Percentiles rank a stretch among this genome's conserved stretches.
These are phyloP conservation scores for Catagonus wagneri DNA, from an alignment of 2,113 vertebrate species.

Conservation along the genomic window DNA sequence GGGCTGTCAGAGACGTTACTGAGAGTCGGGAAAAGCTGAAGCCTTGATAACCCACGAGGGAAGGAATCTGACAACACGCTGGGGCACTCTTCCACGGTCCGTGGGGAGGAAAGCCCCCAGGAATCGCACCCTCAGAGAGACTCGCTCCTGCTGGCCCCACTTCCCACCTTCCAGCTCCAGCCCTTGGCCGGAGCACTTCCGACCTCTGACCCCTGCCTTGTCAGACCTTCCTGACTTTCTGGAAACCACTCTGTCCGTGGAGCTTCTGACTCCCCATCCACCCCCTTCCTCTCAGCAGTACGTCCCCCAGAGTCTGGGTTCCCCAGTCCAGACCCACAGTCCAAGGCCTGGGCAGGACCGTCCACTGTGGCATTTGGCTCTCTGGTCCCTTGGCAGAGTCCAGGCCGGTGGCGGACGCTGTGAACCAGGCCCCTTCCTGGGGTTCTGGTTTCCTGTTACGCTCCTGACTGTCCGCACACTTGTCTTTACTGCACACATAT, in stretches of 20 bases:
- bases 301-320: background rate
- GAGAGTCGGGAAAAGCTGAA: background rate
- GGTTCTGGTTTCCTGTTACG: background rate
- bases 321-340: background rate
- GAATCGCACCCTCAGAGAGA: background rate
- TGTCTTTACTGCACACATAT: background rate
- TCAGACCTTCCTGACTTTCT: background rate
- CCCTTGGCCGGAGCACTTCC: background rate
- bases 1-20: background rate
- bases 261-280: too few species aligned
- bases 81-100: fast-evolving
- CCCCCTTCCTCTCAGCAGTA: too few species aligned
- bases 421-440: background rate
- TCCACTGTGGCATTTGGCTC: background rate
- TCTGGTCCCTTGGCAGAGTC: background rate
- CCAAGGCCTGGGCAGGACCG: background rate
- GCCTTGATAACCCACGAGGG: background rate
- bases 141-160: background rate
- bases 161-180: background rate
- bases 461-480: background rate
- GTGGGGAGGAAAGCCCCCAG: background rate
- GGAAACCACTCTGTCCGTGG: background rate
- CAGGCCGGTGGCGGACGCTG: background rate
- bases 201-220: background rate
- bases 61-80: background rate